Evolutionary conservation across 2,888 invertebrate species (phyloP), one percentile per base, ranked within the genome.

Genomic region (Subacronicta megacephala): DNA sequence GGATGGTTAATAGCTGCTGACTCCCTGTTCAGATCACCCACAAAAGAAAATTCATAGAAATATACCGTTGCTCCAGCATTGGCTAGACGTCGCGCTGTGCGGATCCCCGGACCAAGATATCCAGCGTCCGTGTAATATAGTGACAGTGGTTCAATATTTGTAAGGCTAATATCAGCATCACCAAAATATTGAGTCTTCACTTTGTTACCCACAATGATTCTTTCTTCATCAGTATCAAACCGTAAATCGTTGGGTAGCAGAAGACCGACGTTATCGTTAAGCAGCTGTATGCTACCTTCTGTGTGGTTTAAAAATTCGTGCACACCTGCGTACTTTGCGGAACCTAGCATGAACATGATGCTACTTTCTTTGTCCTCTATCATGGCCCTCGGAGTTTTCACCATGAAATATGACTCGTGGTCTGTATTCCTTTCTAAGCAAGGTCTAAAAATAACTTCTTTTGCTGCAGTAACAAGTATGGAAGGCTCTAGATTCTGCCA

Each of bases 41-140:
- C 92, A 56, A 92, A 95, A 7, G 92, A 88, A 73, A 95, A 95
- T 65, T 95, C 94, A 70, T 95, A 95, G 71, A 95, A 88, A 65
- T 91, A 95, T 1, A 95, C 94, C 0, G 89, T 92, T 0, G 92
- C 90, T 2, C 89, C 90, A 10, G 81, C 81, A 16, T 72, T 54
- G 0, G 82, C 76, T 9, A 92, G 62, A 12, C 77, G 69, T 37
- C 91, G 80, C 0, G 91, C 88, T 6, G 79, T 72, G 17, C 92
- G 79, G 2, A 91, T 70, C 7, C 76, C 80, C 5, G 90, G 89
- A 4, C 87, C 79, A 3, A 90, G 64, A 56, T 90, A 93, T 23
- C 73, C 81, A 5, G 81, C 78, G 47, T 93, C 93, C 7, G 90
- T 89, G 29, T 81, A 81, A 69, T 77, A 89, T 3, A 85, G 60